These are phyloP conservation scores for Rugalucina vietnamica DNA, from an alignment of 2,888 invertebrate species.

Conservation along the genomic window DNA sequence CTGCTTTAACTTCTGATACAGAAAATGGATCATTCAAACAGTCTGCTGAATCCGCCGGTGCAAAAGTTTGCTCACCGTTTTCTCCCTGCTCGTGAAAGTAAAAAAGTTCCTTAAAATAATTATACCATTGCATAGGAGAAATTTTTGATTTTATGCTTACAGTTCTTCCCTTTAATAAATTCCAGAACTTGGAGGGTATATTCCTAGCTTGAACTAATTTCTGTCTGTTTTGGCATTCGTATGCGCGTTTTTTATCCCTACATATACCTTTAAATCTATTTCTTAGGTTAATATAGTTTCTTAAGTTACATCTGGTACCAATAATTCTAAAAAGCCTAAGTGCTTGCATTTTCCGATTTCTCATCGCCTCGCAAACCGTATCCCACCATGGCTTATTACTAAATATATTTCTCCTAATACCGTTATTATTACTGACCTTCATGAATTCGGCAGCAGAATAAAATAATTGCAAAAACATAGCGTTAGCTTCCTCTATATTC, in stretches of 20 bases:
- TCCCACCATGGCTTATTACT: conserved; percentile 6
- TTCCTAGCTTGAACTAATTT: not conserved
- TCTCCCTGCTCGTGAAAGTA: not conserved
- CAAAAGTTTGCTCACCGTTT: not conserved
- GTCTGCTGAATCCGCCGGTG: not conserved
- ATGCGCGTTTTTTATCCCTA: not conserved
- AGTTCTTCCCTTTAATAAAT: not conserved
- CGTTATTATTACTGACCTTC: not conserved
- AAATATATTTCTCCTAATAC: not conserved
- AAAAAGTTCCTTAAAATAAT: not conserved
- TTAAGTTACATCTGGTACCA: not conserved
- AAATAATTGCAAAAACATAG: not conserved
- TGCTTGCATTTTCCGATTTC: not conserved
- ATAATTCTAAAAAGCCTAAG: not conserved
- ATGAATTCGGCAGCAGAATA: not conserved
- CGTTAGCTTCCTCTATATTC: not conserved
- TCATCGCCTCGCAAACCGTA: not conserved
- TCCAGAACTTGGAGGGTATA: conserved; percentile 5
- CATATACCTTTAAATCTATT: not conserved
- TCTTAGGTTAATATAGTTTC: not conserved
- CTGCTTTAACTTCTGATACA: not conserved
- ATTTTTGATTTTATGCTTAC: not conserved
- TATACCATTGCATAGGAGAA: not conserved
- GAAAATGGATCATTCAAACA: conserved; percentile 16
- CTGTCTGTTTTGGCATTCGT: not conserved